phyloP scores from a whole-genome alignment of 2,113 vertebrate genomes.

The Microcebus griseorufus region DNA sequence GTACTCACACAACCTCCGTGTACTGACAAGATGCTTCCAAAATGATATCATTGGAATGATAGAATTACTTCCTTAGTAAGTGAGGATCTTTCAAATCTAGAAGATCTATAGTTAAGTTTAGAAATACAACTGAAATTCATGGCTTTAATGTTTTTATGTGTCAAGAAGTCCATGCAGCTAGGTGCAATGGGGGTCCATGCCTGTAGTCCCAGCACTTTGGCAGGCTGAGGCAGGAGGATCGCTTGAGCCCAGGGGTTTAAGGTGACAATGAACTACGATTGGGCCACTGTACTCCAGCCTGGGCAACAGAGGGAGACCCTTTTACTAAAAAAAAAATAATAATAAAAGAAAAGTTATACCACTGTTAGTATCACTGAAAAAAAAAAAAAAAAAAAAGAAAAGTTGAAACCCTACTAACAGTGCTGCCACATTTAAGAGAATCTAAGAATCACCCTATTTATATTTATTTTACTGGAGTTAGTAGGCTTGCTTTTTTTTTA shows the following conservation, averaged over 20 bases:
- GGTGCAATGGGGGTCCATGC: no score
- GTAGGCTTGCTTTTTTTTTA: not conserved
- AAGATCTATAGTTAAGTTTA: not conserved
- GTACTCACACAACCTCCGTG: no score
- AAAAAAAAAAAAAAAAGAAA: no score
- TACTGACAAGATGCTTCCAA: not conserved
- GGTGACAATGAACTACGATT: no score
- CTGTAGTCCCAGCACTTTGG: no score
- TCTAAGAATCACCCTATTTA: not conserved
- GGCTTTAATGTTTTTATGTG: not conserved
- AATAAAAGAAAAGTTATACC: not conserved
- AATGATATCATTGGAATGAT: not conserved
- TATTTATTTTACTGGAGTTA: not conserved
- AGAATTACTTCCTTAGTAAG: not conserved
- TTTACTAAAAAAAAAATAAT: no score
- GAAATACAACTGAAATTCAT: not conserved
- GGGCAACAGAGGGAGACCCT: no score
- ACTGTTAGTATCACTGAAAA: no score
- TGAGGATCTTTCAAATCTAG: not conserved
- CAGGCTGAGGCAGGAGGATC: no score
- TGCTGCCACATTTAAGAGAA: not conserved
- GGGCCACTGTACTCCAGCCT: no score
- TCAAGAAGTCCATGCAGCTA: not conserved
- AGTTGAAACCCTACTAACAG: not conserved
- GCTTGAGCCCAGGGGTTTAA: no score